Base-by-base conservation (phyloP, 1,140 invertebrate genomes). In the Drosophila jambulina region DNA sequence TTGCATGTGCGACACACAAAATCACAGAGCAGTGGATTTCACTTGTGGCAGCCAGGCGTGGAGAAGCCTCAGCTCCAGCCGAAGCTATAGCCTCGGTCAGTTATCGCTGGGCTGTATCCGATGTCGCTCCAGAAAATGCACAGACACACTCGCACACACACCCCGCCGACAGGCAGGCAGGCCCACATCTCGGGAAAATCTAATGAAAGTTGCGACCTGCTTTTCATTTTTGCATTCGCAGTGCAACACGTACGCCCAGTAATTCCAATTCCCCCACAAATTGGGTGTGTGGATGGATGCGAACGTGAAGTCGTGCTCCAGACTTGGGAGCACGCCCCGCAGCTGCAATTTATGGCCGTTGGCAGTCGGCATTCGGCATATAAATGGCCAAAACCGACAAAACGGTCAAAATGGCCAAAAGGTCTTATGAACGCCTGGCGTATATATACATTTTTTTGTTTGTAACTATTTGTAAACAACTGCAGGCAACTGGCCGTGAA, bases 1-100 rank as follows among this genome's bases (percentile, higher is more conserved):
- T 90, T 90, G 85, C 85, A 90, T 90, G 85, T 90, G 85, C 85
- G 85, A 90, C 85, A 90, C 78, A 90, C 78, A 76, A 90, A 90
- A 82, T 85, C 81, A 90, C 75, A 78, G 63, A 70, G 58, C 78
- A 54, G 15, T 65, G 75, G 61, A 78, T 78, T 78, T 78, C 76
- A 78, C 76, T 78, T 71, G 75, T 51, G 61, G 61, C 85, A 82
- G 58, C 75, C 65, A 90, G 82, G 82, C 86, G 75, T 75, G 67
- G 27, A 63, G 60, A 42, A 49, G 48, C 49, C 49, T 32, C 40
- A 21, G 38, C 63, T 59, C 27, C 62, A 19, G 48, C 43, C 43
- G 25, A 29, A 25, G 38, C 59, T 64, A 19, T 40, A 12, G 60
- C 53, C 60, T 57, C 60, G 77, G 69, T 65, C 58, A 71, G 46